Percentiles rank a stretch among this genome's conserved stretches.
Evolutionary conservation across 2,113 vertebrate species (phyloP).

Genomic region (Micronycteris hirsuta): DNA sequence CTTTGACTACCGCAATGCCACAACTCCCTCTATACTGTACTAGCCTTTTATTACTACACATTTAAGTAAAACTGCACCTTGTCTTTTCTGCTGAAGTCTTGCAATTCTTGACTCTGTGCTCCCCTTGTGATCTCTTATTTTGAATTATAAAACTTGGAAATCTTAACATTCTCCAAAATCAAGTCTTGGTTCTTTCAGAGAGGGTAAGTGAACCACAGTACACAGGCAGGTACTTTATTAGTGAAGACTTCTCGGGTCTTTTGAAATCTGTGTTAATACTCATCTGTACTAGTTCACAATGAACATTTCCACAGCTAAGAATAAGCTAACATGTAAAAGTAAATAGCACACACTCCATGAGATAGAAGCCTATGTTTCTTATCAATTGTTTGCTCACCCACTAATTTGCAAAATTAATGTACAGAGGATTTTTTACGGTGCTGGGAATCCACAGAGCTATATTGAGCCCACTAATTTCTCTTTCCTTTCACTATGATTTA

Average conservation of each 20-base stretch:
- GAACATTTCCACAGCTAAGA: conserved; percentile 3
- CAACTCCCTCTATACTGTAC: background rate
- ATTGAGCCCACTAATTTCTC: background rate
- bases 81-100: background rate
- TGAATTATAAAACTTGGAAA: conserved; percentile 4
- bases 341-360: background rate
- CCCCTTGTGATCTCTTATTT: background rate
- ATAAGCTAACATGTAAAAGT: background rate
- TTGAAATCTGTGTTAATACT: background rate
- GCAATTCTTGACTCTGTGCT: background rate
- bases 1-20: background rate
- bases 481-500: background rate
- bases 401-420: conserved; percentile 16
- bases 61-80: background rate
- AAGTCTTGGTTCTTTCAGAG: background rate
- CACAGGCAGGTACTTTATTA: background rate
- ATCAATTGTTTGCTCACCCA: background rate
- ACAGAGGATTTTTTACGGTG: background rate
- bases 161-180: background rate
- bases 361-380: background rate
- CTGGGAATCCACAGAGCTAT: background rate
- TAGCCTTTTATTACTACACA: background rate
- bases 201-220: background rate
- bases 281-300: background rate
- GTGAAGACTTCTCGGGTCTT: background rate